phyloP scores from a whole-genome alignment of 2,888 invertebrate genomes.

The Xylota sylvarum region DNA sequence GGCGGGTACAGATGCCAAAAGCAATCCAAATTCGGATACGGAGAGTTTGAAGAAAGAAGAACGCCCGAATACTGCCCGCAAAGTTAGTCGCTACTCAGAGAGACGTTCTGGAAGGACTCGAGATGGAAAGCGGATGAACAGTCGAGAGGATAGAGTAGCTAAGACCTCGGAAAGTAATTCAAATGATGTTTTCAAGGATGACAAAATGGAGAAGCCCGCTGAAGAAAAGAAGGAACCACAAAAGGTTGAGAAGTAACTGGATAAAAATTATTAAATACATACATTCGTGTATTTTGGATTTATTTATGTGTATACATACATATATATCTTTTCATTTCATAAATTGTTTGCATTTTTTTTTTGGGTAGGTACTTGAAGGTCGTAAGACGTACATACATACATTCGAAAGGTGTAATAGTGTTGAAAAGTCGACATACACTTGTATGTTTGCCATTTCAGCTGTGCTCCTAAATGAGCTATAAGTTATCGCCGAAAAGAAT shows the following conservation, averaged over 20 bases:
- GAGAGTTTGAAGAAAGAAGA: slow-evolving; percentile 80
- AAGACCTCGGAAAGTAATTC: slow-evolving; percentile 1
- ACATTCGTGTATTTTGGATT: background rate
- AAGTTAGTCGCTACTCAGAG: slow-evolving; percentile 81
- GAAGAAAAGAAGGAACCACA: slow-evolving; percentile 9
- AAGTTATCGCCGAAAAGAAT: no score
- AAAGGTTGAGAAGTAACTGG: slow-evolving; percentile 31
- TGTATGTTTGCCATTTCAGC: no score
- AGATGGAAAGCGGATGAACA: slow-evolving; percentile 57
- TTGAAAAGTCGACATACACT: no score
- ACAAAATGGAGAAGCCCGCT: slow-evolving; percentile 17
- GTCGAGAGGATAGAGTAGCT: slow-evolving; percentile 37
- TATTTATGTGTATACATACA: background rate
- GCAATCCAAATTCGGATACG: slow-evolving; percentile 80
- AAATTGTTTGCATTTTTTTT: background rate
- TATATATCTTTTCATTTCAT: background rate
- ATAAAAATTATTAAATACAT: slow-evolving; percentile 13
- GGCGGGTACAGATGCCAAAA: slow-evolving; percentile 77
- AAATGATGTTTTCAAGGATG: slow-evolving; percentile 14
- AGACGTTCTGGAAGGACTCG: slow-evolving; percentile 79
- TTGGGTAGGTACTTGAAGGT: background rate
- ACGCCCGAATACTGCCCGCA: slow-evolving; percentile 75
- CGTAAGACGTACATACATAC: no score
- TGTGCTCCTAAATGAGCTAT: no score
- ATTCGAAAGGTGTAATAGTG: no score